These are phyloP conservation scores for Empidonax alnorum DNA, from an alignment of 2,113 vertebrate species.

Conservation along the genomic window DNA sequence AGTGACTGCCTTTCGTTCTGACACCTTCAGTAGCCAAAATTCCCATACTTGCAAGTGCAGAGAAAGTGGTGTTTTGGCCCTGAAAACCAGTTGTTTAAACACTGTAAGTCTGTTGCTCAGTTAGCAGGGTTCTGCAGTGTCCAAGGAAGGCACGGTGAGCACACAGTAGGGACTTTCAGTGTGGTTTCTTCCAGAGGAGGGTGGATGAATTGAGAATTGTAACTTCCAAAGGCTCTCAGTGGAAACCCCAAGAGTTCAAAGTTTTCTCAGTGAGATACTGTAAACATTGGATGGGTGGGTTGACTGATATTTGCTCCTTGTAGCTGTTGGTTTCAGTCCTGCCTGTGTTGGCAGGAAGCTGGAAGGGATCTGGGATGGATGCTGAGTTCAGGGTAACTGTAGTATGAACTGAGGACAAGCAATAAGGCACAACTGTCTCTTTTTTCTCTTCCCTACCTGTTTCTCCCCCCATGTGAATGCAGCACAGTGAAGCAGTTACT, in stretches of 20 bases:
- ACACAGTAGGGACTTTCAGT: constrained; percentile 1
- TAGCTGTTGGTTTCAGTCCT: background rate
- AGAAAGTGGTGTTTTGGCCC: background rate
- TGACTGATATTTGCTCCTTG: background rate
- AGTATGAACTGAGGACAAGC: background rate
- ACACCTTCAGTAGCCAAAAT: background rate
- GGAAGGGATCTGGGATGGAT: background rate
- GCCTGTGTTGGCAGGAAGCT: background rate
- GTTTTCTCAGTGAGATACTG: background rate
- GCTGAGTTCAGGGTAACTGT: background rate
- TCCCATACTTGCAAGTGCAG: background rate
- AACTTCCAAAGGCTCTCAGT: background rate
- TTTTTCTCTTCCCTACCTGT: background rate
- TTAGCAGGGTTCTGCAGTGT: background rate
- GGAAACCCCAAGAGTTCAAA: background rate
- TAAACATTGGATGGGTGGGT: background rate
- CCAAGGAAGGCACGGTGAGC: background rate
- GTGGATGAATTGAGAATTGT: constrained; percentile 21
- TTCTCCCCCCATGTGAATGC: background rate
- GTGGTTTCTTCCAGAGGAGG: background rate
- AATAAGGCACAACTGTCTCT: background rate
- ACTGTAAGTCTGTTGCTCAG: background rate
- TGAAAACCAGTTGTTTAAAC: background rate
- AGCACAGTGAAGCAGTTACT: background rate
- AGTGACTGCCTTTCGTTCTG: background rate